A percentile compares a stretch with the other conserved stretches of the same genome.
These are phyloP conservation scores for Eupithecia inturbata DNA, from an alignment of 2,888 invertebrate genomes.

Conservation along the genomic window DNA sequence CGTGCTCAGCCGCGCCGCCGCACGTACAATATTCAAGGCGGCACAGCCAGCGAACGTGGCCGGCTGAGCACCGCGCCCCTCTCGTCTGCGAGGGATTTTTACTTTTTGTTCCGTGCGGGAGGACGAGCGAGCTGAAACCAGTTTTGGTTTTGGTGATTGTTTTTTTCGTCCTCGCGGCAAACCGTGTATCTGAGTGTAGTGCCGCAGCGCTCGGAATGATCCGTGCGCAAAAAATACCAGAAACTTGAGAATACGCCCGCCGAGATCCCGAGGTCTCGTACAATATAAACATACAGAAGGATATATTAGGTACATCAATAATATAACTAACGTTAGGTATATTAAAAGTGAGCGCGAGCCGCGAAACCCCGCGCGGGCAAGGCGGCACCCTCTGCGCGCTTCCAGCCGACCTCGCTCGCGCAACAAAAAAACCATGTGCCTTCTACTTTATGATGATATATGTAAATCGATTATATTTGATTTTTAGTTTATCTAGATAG, in stretches of 20 bases:
- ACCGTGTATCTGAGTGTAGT: conserved; percentile 53
- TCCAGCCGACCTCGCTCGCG: conserved; percentile 61
- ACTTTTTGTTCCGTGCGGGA: conserved; percentile 73
- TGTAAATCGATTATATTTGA: conserved; percentile 80
- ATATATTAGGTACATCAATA: conserved; percentile 52
- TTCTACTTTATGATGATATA: conserved; percentile 76
- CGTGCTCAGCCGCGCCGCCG: conserved; percentile 52
- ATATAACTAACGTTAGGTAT: conserved; percentile 30
- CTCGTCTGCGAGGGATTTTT: conserved; percentile 67
- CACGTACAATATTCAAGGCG: conserved; percentile 38
- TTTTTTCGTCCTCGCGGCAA: conserved; percentile 73
- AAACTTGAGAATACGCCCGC: conserved; percentile 64
- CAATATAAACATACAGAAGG: conserved; percentile 66
- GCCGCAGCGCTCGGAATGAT: conserved; percentile 58
- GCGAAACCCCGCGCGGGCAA: conserved; percentile 48
- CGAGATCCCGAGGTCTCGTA: conserved; percentile 70
- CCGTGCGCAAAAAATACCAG: conserved; percentile 68
- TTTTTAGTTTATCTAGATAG: conserved; percentile 82
- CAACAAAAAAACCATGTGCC: conserved; percentile 71
- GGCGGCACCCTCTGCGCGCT: conserved; percentile 62
- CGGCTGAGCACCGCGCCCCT: conserved; percentile 62
- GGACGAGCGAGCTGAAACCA: conserved; percentile 73
- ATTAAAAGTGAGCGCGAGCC: conserved; percentile 41
- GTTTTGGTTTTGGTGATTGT: conserved; percentile 78
- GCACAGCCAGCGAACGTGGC: conserved; percentile 52